A percentile compares a stretch with the other conserved stretches of the same genome.
phyloP scores from a whole-genome alignment of 2,113 vertebrate genomes.

The Dasyprocta punctata region DNA sequence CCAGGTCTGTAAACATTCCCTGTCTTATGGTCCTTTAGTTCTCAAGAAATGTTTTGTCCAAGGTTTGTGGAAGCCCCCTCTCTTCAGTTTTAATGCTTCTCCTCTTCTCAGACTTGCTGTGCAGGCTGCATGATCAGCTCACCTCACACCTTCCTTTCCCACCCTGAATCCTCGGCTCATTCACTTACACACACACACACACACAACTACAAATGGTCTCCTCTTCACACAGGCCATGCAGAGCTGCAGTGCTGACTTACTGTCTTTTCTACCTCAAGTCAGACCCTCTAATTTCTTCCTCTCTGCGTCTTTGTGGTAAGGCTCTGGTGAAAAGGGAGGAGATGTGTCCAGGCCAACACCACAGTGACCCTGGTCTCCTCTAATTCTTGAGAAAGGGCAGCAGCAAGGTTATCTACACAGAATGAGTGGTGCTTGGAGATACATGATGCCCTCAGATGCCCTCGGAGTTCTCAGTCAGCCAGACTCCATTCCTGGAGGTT shows the following conservation, averaged over 20 bases:
- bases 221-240: fast-evolving
- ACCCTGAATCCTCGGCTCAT: too few relatives aligned
- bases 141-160: too few relatives aligned
- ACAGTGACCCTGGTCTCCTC: fast-evolving
- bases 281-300: not conserved
- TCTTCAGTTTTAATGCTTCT: not conserved
- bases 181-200: not conserved
- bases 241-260: fast-evolving
- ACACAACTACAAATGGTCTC: fast-evolving
- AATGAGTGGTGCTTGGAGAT: too few relatives aligned
- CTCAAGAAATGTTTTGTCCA: not conserved
- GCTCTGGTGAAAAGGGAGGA: not conserved
- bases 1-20: not conserved
- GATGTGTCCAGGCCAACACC: fast-evolving
- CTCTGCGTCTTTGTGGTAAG: not conserved
- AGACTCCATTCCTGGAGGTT: not conserved
- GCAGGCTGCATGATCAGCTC: too few relatives aligned
- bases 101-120: not conserved
- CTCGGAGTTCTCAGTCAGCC: not conserved
- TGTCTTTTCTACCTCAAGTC: not conserved
- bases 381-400: not conserved
- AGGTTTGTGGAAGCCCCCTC: not conserved
- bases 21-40: not conserved
- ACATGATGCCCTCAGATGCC: fast-evolving
- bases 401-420: fast-evolving